Percentiles rank a stretch among this genome's conserved stretches.
Conservation (phyloP, 2,888 invertebrate genomes). For the Ischnura elegans region DNA sequence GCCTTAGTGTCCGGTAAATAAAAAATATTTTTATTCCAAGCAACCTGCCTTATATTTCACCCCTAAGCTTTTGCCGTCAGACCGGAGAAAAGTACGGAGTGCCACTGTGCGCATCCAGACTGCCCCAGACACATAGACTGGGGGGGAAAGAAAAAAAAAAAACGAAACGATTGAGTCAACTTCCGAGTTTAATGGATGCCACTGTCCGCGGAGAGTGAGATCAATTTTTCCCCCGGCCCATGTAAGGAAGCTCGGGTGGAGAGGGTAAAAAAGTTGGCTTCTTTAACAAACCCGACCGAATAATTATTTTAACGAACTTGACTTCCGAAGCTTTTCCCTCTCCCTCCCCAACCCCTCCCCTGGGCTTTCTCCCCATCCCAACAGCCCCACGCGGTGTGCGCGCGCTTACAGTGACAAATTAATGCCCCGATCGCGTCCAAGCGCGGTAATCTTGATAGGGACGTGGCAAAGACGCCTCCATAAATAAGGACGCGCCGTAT, state of each 20-base stretch:
- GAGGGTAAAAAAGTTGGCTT: neutral
- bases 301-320: constrained; percentile 32
- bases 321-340: neutral
- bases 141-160: neutral
- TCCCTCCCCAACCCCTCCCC: neutral
- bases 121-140: no score
- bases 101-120: no score
- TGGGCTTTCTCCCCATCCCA: neutral
- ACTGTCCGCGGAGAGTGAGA: neutral
- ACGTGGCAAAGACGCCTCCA: constrained; percentile 33
- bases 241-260: neutral
- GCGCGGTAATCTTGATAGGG: constrained; percentile 27
- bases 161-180: neutral
- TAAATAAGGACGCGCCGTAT: constrained; percentile 12
- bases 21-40: neutral
- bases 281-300: constrained; percentile 31
- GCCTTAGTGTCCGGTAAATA: neutral
- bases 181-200: constrained; percentile 1
- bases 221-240: neutral
- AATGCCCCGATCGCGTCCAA: constrained; percentile 31
- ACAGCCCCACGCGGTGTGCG: neutral
- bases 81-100: neutral
- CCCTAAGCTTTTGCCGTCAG: neutral
- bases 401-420: constrained; percentile 17
- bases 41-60: neutral